These are phyloP conservation scores for Criorhina ranunculi DNA, from an alignment of 2,888 invertebrate species.

Conservation along the genomic window DNA sequence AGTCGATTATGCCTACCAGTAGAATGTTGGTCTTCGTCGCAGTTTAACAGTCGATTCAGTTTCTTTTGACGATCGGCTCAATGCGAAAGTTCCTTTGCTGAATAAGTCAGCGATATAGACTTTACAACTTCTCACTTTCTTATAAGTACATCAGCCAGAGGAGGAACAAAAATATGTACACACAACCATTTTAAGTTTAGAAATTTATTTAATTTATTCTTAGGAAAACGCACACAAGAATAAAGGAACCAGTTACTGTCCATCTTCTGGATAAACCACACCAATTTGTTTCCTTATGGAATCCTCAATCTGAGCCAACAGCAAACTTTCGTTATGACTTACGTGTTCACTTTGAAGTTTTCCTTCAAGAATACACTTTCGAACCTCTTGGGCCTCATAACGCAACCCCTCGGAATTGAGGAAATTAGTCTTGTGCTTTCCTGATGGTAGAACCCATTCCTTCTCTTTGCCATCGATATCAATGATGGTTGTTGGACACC, in stretches of 20 bases:
- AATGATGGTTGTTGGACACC: constrained; percentile 90
- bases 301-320: constrained; percentile 90
- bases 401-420: constrained; percentile 90
- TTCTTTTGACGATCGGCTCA: too few relatives aligned
- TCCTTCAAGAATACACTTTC: constrained; percentile 88
- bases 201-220: constrained; percentile 36
- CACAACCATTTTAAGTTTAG: constrained; percentile 7
- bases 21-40: too few relatives aligned
- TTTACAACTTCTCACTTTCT: too few relatives aligned
- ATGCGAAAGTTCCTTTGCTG: too few relatives aligned
- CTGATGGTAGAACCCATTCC: constrained; percentile 88
- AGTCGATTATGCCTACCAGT: too few relatives aligned
- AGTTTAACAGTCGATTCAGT: too few relatives aligned
- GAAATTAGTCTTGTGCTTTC: constrained; percentile 87
- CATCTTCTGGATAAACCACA: constrained; percentile 85
- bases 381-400: constrained; percentile 92
- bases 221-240: not conserved
- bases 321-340: constrained; percentile 88
- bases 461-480: constrained; percentile 87
- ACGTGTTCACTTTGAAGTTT: constrained; percentile 89
- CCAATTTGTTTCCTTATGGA: constrained; percentile 89
- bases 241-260: not conserved
- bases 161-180: not conserved
- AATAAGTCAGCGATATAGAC: too few relatives aligned
- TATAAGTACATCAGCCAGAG: not conserved